Base-by-base conservation (phyloP, 2,113 vertebrate genomes). In the Melanotaenia duboulayi region DNA sequence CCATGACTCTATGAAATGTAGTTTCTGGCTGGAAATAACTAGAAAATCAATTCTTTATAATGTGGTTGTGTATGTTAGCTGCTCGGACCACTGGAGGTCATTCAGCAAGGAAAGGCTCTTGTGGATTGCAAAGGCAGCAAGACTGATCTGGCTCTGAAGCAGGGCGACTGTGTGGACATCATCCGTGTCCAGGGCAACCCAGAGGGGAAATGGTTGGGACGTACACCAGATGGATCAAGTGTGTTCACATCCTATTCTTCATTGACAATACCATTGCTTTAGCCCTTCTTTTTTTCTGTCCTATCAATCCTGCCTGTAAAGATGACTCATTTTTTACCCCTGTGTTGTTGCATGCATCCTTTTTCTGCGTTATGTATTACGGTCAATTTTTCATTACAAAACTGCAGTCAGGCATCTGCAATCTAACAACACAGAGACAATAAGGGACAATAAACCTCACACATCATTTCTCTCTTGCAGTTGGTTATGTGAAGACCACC, bases 151-250 rank as follows among this genome's bases (percentile, higher is more conserved):
- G 88, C 78, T 54, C 63, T 96, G 84, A 99, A 94, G 84, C 94
- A 96, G 65, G 96, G 96, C 24, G 97, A 99, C 1, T 56, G 85
- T 2, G 90, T 97, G 49, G 96, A 99, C 88, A 96, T 99, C 12
- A 94, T 98, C 40, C 95, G 97, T 7, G 89, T 98, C 52, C 95
- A 93, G 7, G 95, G 97, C 70, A 99, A 97, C 65, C 97, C 98
- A 0, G 97, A 98, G 88, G 98, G 96, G 9, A 96, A 96, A 59
- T 99, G 97, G 97, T 64, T 99, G 78, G 97, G 94, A 67, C 94
- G 95, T 60, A 91, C 87, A 1, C 74, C 82, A 63, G 95, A 95
- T 40, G 96, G 95, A 66, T 89, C 89, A 56, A 96, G 97, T 99
- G 83, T 88, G 96, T 87, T 61, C 23, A 46, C 4, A 11, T 13